Evolutionary conservation across 1,140 invertebrate genomes (phyloP).

Genomic region (Diorhabda carinulata): DNA sequence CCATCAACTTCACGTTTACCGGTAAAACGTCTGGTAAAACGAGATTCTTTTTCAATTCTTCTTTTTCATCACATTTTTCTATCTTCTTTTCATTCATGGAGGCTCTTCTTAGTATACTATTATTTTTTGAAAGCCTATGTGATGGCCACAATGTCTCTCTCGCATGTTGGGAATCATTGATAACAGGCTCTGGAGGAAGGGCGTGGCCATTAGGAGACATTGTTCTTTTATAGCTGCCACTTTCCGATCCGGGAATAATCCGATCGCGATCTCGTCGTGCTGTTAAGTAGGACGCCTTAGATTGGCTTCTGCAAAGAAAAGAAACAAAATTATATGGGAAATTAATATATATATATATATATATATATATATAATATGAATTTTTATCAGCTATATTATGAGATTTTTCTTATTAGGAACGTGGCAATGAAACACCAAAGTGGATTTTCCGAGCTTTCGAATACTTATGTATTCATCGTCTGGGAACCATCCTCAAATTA

Average conservation of each 20-base stretch:
- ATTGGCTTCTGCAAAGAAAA: conserved; percentile 64
- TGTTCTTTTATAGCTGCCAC: conserved; percentile 72
- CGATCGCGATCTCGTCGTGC: conserved; percentile 62
- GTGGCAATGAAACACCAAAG: too few relatives aligned
- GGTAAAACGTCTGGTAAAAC: conserved; percentile 53
- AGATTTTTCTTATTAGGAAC: too few relatives aligned
- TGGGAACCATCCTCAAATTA: too few relatives aligned
- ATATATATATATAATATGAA: background rate
- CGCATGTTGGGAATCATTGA: conserved; percentile 30
- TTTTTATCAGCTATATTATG: background rate
- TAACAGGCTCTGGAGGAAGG: conserved; percentile 33
- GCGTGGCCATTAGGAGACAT: conserved; percentile 64
- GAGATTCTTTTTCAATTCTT: conserved; percentile 32
- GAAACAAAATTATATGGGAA: conserved; percentile 16
- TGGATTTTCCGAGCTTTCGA: too few relatives aligned
- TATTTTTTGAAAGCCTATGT: conserved; percentile 39
- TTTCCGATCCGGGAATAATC: conserved; percentile 59
- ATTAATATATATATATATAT: too few relatives aligned
- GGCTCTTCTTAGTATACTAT: conserved; percentile 42
- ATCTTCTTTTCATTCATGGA: conserved; percentile 36
- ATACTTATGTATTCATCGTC: too few relatives aligned
- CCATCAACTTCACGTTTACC: conserved; percentile 49
- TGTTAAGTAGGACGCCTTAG: conserved; percentile 73
- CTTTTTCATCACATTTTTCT: conserved; percentile 41
- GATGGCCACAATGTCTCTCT: conserved; percentile 48